Percentiles rank a stretch among this genome's conserved stretches.
Evolutionary conservation across 2,888 invertebrate species (phyloP).

Genomic region (Ditylenchus weischeri): DNA sequence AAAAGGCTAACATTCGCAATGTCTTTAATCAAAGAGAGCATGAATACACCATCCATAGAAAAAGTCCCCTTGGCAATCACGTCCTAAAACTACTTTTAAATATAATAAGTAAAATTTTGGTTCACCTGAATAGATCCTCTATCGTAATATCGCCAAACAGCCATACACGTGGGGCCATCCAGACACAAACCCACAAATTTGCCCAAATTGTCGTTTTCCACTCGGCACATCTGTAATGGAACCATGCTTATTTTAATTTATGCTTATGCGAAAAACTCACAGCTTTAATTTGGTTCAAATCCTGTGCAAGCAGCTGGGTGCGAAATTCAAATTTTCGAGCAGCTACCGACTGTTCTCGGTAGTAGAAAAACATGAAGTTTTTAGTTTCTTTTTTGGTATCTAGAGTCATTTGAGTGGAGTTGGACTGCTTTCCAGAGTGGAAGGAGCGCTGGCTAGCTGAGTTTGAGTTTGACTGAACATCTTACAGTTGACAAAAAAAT

Average conservation of each 20-base stretch:
- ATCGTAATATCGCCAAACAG: conserved; percentile 49
- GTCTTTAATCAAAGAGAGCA: conserved; percentile 42
- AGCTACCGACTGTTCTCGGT: conserved; percentile 28
- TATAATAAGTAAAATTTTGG: background rate
- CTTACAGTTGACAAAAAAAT: background rate
- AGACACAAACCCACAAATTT: conserved; percentile 50
- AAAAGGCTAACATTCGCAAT: conserved; percentile 24
- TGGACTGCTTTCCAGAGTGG: conserved; percentile 22
- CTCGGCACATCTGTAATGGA: conserved; percentile 20
- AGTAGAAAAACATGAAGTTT: conserved; percentile 20
- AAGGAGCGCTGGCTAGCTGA: conserved; percentile 27
- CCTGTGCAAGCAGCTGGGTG: conserved; percentile 9
- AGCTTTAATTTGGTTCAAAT: conserved; percentile 21
- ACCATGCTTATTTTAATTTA: too few relatives aligned
- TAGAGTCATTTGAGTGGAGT: conserved; percentile 31
- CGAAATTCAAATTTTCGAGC: conserved; percentile 29
- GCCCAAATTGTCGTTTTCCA: conserved; percentile 37
- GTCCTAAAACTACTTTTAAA: conserved; percentile 26
- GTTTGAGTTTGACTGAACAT: background rate
- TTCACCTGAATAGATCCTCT: conserved; percentile 39
- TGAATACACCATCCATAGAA: conserved; percentile 46
- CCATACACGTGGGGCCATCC: conserved; percentile 45
- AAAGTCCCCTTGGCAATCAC: conserved; percentile 38
- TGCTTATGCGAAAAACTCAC: background rate
- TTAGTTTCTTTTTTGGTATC: conserved; percentile 25